Percentiles rank a stretch among this genome's conserved stretches.
These are phyloP conservation scores for Orthonevra nobilis DNA, from an alignment of 2,888 invertebrate genomes.

Conservation along the genomic window DNA sequence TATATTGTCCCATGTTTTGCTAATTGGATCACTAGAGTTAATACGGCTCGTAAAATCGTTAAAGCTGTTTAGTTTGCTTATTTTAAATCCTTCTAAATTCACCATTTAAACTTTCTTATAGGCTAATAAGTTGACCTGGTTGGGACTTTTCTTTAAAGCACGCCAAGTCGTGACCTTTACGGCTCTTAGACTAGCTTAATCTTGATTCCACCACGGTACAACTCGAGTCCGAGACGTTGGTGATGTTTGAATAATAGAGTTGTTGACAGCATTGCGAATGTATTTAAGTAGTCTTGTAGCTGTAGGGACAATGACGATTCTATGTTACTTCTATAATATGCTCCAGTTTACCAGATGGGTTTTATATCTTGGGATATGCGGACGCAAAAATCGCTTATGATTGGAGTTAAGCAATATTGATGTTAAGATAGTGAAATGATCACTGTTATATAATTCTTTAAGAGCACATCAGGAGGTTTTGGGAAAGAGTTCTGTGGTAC, in stretches of 20 bases:
- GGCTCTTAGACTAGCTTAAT: neutral
- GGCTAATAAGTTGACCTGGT: neutral
- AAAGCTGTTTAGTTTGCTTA: no score
- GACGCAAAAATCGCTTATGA: no score
- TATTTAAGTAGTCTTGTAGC: neutral
- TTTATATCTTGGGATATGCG: slow-evolving; percentile 15
- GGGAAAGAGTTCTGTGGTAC: no score
- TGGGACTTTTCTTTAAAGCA: slow-evolving; percentile 1
- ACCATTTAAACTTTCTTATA: no score
- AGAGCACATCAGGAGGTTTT: no score
- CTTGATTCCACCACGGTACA: slow-evolving; percentile 1
- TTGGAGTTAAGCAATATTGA: no score
- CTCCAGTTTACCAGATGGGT: neutral
- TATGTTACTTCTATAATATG: neutral
- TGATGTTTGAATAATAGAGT: neutral
- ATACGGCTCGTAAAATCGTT: no score
- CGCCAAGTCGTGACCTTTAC: neutral
- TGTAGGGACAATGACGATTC: neutral
- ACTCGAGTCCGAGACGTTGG: neutral
- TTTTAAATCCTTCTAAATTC: no score
- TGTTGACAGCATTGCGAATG: slow-evolving; percentile 1
- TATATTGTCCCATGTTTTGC: no score
- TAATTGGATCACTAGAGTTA: no score
- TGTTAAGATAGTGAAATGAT: no score
- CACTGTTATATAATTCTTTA: no score